Base-by-base conservation (phyloP, 2,888 invertebrate species). In the Baccha elongata region DNA sequence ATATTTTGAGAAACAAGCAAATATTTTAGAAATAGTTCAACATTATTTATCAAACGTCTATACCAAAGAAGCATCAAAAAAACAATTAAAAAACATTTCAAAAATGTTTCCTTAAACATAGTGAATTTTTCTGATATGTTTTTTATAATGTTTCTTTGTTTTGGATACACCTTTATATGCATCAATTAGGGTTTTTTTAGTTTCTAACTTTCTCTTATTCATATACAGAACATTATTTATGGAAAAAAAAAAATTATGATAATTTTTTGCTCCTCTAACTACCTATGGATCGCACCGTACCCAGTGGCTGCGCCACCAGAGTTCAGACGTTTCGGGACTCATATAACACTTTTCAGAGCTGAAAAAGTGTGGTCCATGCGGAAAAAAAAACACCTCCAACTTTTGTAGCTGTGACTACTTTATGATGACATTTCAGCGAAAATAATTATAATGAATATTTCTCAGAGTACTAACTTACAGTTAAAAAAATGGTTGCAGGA, bases 341-440 rank as follows among this genome's bases (percentile, higher is more conserved):
- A 21, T 35, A 19, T 35, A 19, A 17, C 53, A 35, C 7, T 53
- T 53, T 52, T 6, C 6, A 42, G 17, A 52, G 32, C 32, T 67
- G 11, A 52, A 44, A 60, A 52, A 58, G 73, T 53, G 68, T 32
- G 44, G 60, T 67, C 37, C 62, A 13, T 1, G 11, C 42, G n/a
- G 15, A 50, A 37, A 17, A 21, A 50, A 37, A 17, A 11, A 11
- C 44, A 37, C 11, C 58, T 32, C 55, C 50, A 55, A 42, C 58
- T 75, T 52, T 71, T 37, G 32, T 75, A 81, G 80, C 80, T 69
- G 69, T 58, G 69, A 81, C 75, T 81, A 75, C n/a, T 81, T 81
- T 81, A 81, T 75, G 58, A 52, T 69, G 80, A 75, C 80, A 75
- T 81, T 75, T 71, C 26, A 40, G 75, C 46, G 65, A 60, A 65